A percentile compares a stretch with the other conserved stretches of the same genome.
Evolutionary conservation across 2,888 invertebrate species (phyloP).

Genomic region (Cylloceria caligata): DNA sequence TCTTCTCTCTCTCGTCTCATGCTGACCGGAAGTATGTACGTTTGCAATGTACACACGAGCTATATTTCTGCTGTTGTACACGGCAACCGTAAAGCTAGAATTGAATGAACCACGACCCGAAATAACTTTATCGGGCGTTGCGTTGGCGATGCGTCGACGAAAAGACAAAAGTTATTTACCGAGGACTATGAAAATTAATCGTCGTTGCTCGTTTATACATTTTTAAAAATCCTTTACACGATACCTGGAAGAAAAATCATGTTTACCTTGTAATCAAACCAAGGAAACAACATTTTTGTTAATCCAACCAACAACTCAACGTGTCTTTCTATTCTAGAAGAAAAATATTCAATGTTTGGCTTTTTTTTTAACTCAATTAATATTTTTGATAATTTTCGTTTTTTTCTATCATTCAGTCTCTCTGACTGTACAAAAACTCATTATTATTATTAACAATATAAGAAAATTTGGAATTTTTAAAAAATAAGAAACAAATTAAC

Average conservation of each 20-base stretch:
- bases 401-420: too few relatives aligned
- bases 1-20: background rate
- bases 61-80: background rate
- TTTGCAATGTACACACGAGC: constrained; percentile 2
- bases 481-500: background rate
- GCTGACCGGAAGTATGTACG: background rate
- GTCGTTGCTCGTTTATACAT: constrained; percentile 15
- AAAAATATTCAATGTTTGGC: too few relatives aligned
- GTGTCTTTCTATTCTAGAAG: too few relatives aligned
- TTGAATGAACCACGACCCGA: constrained; percentile 45
- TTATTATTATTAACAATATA: too few relatives aligned
- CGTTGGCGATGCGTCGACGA: constrained; percentile 10
- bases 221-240: background rate
- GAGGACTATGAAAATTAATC: constrained; percentile 7
- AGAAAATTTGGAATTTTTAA: too few relatives aligned
- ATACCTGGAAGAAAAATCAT: background rate
- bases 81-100: constrained; percentile 4
- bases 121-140: constrained; percentile 51
- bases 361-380: too few relatives aligned
- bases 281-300: too few relatives aligned
- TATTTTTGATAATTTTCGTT: too few relatives aligned
- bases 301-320: too few relatives aligned
- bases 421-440: too few relatives aligned
- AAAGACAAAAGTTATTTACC: background rate
- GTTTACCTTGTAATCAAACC: background rate